Evolutionary conservation across 2,888 invertebrate species (phyloP), one percentile per base, ranked within the genome.

Genomic region (Microctonus aethiopoides): DNA sequence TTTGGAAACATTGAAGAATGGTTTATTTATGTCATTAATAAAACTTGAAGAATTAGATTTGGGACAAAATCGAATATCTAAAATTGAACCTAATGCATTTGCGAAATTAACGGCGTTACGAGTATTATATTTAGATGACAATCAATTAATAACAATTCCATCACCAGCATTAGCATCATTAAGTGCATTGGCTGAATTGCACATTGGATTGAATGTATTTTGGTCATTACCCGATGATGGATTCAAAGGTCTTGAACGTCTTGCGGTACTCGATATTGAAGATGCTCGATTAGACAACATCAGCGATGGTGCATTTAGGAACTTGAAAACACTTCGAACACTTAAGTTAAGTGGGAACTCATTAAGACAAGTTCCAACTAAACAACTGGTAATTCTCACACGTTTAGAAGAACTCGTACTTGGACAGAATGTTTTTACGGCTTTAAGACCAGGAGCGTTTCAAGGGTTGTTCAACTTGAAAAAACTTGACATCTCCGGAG

Each of bases 41-140:
- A 92, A 92, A 84, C 88, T 96, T 76, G 94, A 95, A 83, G 95
- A 96, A 86, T 88, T 96, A 63, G 95, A 96, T 87, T 88, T 96
- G 72, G 95, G 95, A 16, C 92, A 94, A 86, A 95, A 96, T 85
- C 91, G 95, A 79, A 95, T 96, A 82, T 92, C 93, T 20, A 91
- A 91, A 79, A 92, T 96, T 57, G 94, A 95, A 80, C 90, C 92
- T 0, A 89, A 89, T 74, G 94, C 95, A 2, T 94, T 96, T 78
- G 91, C 92, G 64, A 94, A 94, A 1, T 86, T 96, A 64, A 88
- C 90, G 4, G 92, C 93, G n/a, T 88, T 96, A 68, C 89, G 94
- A 72, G 92, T 95, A 22, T 87, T 96, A 13, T 94, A 94, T 84
- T 88, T 96, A 74, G 95, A 96, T 81, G 95, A 95, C 83, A 96